Evolutionary conservation across 35 echinoderm and acorn worm genomes (phyloP).

Genomic region (Stichopus chloronotus): DNA sequence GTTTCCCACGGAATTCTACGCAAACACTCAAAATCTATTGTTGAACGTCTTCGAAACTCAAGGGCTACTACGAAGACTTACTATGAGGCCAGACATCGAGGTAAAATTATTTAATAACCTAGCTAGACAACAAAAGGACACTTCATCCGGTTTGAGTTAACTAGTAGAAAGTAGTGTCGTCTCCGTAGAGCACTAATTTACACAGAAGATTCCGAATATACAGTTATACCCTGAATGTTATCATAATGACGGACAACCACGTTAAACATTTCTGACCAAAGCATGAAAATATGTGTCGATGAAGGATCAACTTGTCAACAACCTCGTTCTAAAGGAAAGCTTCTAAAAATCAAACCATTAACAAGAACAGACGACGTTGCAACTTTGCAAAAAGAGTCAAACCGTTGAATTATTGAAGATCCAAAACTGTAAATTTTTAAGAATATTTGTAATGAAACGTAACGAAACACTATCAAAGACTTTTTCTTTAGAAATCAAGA

Average conservation of each 20-base stretch:
- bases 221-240: background rate
- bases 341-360: background rate
- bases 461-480: conserved; percentile 23
- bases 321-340: background rate
- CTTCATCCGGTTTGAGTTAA: background rate
- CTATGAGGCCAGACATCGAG: background rate
- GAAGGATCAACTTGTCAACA: background rate
- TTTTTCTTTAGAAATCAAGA: background rate
- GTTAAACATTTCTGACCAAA: background rate
- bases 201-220: background rate
- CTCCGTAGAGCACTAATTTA: background rate
- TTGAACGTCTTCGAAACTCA: background rate
- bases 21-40: background rate
- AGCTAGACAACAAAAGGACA: background rate
- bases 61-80: background rate
- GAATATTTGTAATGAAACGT: background rate
- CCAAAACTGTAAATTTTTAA: conserved; percentile 18
- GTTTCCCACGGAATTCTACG: background rate
- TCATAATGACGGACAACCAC: background rate
- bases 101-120: background rate
- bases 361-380: background rate
- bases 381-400: background rate
- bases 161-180: conserved; percentile 3
- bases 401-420: conserved; percentile 5
- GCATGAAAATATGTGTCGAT: background rate